These are phyloP conservation scores for Pongo abelii DNA, from an alignment of 2,113 vertebrate species.

Conservation along the genomic window DNA sequence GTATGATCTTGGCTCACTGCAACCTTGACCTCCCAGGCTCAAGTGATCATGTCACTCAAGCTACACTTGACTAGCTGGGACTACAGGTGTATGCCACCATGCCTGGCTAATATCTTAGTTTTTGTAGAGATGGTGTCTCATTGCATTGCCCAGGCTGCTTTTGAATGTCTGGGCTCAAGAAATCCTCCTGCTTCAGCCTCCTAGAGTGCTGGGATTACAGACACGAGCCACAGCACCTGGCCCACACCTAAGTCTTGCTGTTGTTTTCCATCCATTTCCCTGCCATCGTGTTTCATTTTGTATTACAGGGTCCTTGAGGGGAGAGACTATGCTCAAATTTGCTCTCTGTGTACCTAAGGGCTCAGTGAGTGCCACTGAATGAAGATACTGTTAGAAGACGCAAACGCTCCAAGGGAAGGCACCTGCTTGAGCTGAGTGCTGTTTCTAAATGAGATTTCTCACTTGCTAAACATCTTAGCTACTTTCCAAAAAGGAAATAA, in stretches of 20 bases:
- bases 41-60: too few relatives aligned
- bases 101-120: too few relatives aligned
- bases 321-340: background rate
- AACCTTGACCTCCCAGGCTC: too few relatives aligned
- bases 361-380: background rate
- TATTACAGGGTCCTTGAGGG: background rate
- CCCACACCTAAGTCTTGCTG: background rate
- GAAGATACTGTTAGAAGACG: background rate
- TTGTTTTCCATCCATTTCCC: background rate
- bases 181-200: too few relatives aligned
- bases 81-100: too few relatives aligned
- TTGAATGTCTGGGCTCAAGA: too few relatives aligned
- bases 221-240: too few relatives aligned
- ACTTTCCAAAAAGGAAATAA: background rate
- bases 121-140: too few relatives aligned
- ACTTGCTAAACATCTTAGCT: background rate
- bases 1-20: too few relatives aligned
- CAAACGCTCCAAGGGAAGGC: background rate
- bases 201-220: too few relatives aligned
- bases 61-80: too few relatives aligned
- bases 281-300: background rate
- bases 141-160: too few relatives aligned
- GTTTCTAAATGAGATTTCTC: conserved; percentile 16
- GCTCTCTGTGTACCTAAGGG: background rate
- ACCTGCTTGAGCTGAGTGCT: background rate